Evolutionary conservation across 2,113 vertebrate species (phyloP).

Genomic region (Neotoma lepida): DNA sequence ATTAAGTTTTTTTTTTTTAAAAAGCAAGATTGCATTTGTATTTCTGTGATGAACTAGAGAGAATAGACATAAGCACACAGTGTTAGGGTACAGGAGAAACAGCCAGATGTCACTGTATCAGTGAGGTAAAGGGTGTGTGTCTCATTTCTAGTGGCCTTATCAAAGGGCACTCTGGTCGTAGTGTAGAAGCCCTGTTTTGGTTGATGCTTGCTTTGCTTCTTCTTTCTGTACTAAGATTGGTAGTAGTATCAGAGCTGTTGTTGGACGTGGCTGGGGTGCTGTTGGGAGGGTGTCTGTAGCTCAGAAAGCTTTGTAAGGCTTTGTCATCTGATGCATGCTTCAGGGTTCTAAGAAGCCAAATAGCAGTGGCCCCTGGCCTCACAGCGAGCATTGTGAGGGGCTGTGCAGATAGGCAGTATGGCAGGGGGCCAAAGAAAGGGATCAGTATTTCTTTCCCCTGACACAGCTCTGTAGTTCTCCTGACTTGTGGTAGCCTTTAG

Average conservation of each 20-base stretch:
- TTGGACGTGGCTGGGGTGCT: not conserved
- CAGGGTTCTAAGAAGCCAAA: not conserved
- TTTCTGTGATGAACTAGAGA: not conserved
- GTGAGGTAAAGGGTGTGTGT: not conserved
- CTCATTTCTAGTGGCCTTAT: not conserved
- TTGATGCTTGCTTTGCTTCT: not conserved
- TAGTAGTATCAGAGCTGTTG: not conserved
- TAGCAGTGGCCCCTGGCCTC: not conserved
- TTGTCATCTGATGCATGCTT: not conserved
- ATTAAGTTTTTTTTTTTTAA: not conserved
- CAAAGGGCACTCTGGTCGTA: not conserved
- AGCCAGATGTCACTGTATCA: not conserved
- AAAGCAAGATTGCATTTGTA: not conserved
- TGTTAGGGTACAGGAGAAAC: not conserved
- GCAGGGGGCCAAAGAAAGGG: not conserved
- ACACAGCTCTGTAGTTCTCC: not conserved
- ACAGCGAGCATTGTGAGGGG: not conserved
- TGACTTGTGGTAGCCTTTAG: slow-evolving; percentile 20
- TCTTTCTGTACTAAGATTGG: not conserved
- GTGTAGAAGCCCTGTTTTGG: not conserved
- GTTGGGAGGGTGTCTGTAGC: not conserved
- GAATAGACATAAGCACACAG: not conserved
- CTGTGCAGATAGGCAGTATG: not conserved
- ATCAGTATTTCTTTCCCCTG: not conserved
- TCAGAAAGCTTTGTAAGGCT: not conserved